Evolutionary conservation across 2,113 vertebrate genomes (phyloP).

Genomic region (Apodemus sylvaticus): DNA sequence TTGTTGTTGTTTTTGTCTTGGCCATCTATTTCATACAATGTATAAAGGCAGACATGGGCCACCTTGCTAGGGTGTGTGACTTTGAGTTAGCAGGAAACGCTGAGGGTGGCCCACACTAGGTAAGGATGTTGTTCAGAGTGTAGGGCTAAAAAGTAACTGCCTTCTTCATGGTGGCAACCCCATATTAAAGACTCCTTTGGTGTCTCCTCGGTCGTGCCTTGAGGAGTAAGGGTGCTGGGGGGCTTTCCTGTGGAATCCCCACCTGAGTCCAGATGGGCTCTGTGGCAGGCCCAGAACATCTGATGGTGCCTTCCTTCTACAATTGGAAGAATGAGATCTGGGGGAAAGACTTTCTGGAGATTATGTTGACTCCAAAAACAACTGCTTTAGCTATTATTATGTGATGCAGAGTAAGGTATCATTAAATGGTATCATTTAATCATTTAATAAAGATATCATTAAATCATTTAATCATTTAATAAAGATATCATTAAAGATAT

Average conservation of each 20-base stretch:
- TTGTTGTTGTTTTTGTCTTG: too few species aligned
- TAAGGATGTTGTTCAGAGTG: neutral
- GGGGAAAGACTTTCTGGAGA: neutral
- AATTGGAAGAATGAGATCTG: neutral
- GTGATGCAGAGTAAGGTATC: neutral
- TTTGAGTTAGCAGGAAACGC: neutral
- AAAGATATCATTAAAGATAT: too few species aligned
- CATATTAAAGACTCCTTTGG: neutral
- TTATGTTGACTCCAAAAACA: neutral
- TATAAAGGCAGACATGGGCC: neutral
- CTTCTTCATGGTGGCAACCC: neutral
- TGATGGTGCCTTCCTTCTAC: neutral
- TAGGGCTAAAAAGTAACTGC: neutral
- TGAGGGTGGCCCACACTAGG: neutral
- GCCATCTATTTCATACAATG: neutral
- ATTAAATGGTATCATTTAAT: too few species aligned
- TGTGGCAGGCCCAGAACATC: neutral
- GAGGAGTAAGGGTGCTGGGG: fast-evolving
- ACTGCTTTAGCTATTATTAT: neutral
- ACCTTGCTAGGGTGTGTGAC: neutral
- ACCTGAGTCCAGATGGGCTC: too few species aligned
- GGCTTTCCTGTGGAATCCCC: neutral
- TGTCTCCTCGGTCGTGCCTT: neutral
- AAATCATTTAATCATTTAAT: too few species aligned
- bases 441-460: too few species aligned